Conservation (phyloP, 35 echinoderm and acorn worm genomes). For the Eucidaris tribuloides region DNA sequence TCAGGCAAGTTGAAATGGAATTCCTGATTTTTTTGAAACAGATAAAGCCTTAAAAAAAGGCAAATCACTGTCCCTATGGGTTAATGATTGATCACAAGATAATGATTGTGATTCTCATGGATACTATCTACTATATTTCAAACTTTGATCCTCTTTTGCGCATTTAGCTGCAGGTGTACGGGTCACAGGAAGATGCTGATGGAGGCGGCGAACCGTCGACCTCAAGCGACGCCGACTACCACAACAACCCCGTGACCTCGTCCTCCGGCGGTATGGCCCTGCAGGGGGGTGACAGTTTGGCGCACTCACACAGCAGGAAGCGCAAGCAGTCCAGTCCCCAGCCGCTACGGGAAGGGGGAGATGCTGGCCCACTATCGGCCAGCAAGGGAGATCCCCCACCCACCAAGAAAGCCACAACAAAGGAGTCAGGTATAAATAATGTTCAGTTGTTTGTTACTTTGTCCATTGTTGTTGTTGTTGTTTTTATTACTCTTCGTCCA, state of each 20-base stretch:
- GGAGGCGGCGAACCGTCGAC: slow-evolving; percentile 14
- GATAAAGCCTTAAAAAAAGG: no score
- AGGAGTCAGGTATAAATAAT: slow-evolving; percentile 19
- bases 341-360: slow-evolving; percentile 25
- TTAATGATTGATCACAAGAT: no score
- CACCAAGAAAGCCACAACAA: slow-evolving; percentile 1
- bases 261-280: neutral
- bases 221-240: neutral
- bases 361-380: neutral
- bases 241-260: neutral
- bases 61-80: no score
- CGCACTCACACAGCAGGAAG: slow-evolving; percentile 31
- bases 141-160: no score
- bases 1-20: no score
- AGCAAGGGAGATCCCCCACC: slow-evolving; percentile 4
- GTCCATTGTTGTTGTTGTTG: no score
- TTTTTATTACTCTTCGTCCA: no score
- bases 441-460: no score
- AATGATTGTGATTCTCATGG: no score
- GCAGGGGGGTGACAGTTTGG: slow-evolving; percentile 11
- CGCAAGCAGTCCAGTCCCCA: slow-evolving; percentile 60
- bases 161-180: slow-evolving; percentile 13
- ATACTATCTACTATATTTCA: no score
- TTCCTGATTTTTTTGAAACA: no score
- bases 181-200: neutral